These are phyloP conservation scores for Garrulus glandarius DNA, from an alignment of 2,797 vertebrate species.

Conservation along the genomic window DNA sequence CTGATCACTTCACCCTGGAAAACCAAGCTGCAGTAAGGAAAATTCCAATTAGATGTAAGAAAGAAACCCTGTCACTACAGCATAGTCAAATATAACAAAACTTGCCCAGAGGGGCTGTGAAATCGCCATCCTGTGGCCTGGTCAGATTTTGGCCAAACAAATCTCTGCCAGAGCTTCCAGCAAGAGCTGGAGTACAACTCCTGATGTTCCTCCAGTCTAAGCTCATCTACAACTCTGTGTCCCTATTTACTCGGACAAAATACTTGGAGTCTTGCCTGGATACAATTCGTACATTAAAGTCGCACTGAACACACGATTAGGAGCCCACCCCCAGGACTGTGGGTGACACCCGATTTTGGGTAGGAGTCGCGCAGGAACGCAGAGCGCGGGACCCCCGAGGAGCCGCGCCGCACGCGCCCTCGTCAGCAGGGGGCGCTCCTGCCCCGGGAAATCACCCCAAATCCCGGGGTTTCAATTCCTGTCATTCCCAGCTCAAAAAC, in stretches of 20 bases:
- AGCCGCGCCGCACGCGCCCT: neutral
- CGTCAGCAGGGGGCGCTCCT: conserved; percentile 52
- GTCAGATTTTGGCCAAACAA: neutral
- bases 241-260: neutral
- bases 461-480: rapidly evolving
- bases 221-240: too few relatives aligned
- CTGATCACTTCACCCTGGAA: neutral
- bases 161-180: neutral
- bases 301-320: neutral
- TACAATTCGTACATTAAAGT: rapidly evolving
- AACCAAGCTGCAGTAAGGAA: neutral
- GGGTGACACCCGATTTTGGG: too few relatives aligned
- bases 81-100: neutral
- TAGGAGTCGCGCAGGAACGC: neutral
- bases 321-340: rapidly evolving
- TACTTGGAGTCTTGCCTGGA: neutral
- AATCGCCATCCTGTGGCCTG: rapidly evolving
- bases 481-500: rapidly evolving
- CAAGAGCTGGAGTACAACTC: neutral
- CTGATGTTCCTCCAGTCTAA: neutral
- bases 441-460: neutral
- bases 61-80: neutral
- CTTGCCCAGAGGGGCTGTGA: neutral
- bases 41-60: neutral
- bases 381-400: rapidly evolving